Evolutionary conservation across 1,140 invertebrate species (phyloP), one percentile per base, ranked within the genome.

Genomic region (Brachystomella parvula): DNA sequence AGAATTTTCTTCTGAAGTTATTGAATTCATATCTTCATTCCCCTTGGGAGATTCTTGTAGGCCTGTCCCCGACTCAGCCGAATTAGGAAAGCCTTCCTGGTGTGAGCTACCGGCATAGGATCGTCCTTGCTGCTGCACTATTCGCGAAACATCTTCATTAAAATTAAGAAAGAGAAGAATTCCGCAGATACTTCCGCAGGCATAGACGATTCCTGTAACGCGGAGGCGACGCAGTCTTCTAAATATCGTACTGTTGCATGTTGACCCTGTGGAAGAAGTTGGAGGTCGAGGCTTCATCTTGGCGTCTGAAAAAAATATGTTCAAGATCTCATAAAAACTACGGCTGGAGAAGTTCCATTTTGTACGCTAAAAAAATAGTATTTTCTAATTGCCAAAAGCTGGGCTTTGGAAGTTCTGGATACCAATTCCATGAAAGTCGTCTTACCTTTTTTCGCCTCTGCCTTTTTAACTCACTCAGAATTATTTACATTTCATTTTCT

Each of bases 151-250:
- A 47, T 73, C 69, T 32, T 73, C 71, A 32, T 73, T 70, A 60
- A 73, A 73, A 44, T 66, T 73, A 0, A 73, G 61, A 0, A 73
- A 56, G 29, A 73, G 63, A 35, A 73, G 65, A 29, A 73, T 68
- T 47, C 62, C 67, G 63, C 68, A 70, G 17, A 73, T 56, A 57
- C 66, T 67, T 3, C 68, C 66, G 44, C 71, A 73, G 17, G 69
- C 66, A 65, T 73, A 73, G 61, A 73, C 64, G 26, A 70, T 68
- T 24, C 66, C 66, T 17, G 71, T 68, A 19, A 70, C 66, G 1
- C 66, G 66, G 15, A 73, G 65, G 30, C 71, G 66, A 19, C 69
- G 47, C 15, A 73, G 63, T 63, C 65, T 70, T 53, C 71, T 65
- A 47, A 39, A 67, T 65, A 70, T 69, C 21, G 58, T 57, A 47